Evolutionary conservation across 2,888 invertebrate genomes (phyloP).

Genomic region (Hesperia comma): DNA sequence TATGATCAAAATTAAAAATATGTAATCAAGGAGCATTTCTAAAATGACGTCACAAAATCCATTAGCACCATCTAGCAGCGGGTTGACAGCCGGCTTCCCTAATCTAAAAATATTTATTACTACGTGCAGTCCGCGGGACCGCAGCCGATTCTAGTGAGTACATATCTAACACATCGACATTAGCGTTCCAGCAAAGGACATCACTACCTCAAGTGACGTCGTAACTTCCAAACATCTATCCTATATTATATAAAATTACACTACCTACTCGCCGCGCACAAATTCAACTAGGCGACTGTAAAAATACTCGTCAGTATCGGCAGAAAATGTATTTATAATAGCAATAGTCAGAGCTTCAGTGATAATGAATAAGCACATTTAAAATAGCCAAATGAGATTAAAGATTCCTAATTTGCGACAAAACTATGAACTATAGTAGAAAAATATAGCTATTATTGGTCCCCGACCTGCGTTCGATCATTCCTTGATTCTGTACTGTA

Average conservation of each 20-base stretch:
- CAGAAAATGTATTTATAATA: not conserved
- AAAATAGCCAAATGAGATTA: slow-evolving; percentile 10
- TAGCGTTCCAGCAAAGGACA: slow-evolving; percentile 1
- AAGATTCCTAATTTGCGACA: slow-evolving; percentile 9
- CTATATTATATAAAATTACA: slow-evolving; percentile 60
- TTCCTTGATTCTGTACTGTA: not conserved
- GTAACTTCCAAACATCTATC: not conserved
- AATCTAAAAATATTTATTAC: slow-evolving; percentile 30
- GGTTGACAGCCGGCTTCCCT: too few species aligned
- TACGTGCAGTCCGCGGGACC: slow-evolving; percentile 6
- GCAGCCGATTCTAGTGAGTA: not conserved
- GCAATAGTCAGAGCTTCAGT: not conserved
- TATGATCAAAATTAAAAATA: too few species aligned
- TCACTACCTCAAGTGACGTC: slow-evolving; percentile 7
- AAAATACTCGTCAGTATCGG: not conserved
- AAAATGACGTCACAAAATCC: too few species aligned
- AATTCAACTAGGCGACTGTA: slow-evolving; percentile 45
- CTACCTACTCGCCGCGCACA: slow-evolving; percentile 62
- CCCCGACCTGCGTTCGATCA: slow-evolving; percentile 31
- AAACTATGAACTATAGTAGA: slow-evolving; percentile 22
- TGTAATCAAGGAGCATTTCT: too few species aligned
- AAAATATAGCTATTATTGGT: slow-evolving; percentile 36
- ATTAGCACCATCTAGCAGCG: too few species aligned
- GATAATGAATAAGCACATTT: slow-evolving; percentile 3
- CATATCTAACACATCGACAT: slow-evolving; percentile 24